Evolutionary conservation across 2,888 invertebrate genomes (phyloP).

Genomic region (Heteromurus nitidus): DNA sequence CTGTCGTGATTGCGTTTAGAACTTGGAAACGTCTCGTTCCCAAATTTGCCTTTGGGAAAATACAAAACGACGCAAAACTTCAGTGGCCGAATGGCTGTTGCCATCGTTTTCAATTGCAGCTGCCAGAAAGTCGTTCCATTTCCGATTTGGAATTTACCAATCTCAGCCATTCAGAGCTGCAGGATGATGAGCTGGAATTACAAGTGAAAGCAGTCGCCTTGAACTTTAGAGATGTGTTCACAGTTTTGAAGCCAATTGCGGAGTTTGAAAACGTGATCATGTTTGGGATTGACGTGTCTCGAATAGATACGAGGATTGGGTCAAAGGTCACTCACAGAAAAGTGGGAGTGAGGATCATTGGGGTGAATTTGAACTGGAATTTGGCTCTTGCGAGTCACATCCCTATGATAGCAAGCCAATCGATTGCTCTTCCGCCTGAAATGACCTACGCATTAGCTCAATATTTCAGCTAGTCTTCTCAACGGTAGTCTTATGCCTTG

Average conservation of each 20-base stretch:
- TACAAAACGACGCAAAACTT: neutral
- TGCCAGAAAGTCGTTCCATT: conserved; percentile 26
- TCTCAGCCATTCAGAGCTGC: neutral
- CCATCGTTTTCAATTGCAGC: conserved; percentile 27
- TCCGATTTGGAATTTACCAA: conserved; percentile 35
- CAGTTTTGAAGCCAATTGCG: conserved; percentile 35
- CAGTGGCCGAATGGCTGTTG: conserved; percentile 17
- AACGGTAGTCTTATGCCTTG: conserved; percentile 11
- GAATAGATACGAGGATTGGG: conserved; percentile 25
- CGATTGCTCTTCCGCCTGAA: neutral
- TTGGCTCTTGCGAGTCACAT: conserved; percentile 38
- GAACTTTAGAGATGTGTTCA: conserved; percentile 48
- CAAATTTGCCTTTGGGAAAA: neutral
- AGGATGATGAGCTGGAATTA: conserved; percentile 35
- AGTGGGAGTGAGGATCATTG: conserved; percentile 38
- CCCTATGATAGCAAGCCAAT: neutral
- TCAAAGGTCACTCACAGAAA: neutral
- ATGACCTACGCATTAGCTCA: conserved; percentile 5
- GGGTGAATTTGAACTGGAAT: conserved; percentile 5
- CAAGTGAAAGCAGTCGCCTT: conserved; percentile 31
- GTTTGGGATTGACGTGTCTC: conserved; percentile 37
- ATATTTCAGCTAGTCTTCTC: conserved; percentile 23
- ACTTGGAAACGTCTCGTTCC: neutral
- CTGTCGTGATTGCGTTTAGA: neutral
- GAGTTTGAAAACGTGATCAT: conserved; percentile 16